Percentiles rank a stretch among this genome's conserved stretches.
Conservation (phyloP, 2,888 invertebrate genomes). For the Agrotis puta region DNA sequence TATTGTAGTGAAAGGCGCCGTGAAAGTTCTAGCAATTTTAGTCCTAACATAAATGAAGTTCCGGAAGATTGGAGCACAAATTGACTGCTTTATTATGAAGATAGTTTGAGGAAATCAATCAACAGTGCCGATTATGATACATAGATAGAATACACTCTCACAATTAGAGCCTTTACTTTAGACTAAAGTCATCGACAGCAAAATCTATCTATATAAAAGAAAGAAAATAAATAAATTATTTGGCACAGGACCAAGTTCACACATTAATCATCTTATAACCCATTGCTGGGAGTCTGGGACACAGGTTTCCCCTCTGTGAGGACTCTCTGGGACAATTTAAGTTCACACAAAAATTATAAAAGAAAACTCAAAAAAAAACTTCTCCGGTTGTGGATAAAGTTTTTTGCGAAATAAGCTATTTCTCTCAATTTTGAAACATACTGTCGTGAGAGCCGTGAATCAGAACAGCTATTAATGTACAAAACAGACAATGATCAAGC, state of each 20-base stretch:
- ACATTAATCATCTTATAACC: no score
- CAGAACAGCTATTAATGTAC: conserved; percentile 52
- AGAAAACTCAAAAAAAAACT: no score
- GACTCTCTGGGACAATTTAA: no score
- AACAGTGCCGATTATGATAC: conserved; percentile 26
- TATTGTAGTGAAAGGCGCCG: conserved; percentile 24
- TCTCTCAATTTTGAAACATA: not conserved
- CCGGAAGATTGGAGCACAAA: conserved; percentile 67
- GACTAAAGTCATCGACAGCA: no score
- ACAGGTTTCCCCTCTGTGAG: no score
- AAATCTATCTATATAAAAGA: no score
- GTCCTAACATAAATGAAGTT: conserved; percentile 61
- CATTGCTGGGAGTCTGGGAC: no score
- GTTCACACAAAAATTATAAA: no score
- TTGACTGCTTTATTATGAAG: conserved; percentile 49
- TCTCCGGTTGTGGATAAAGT: no score
- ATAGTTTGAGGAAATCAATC: conserved; percentile 44
- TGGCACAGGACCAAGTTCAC: no score
- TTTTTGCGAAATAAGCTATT: not conserved
- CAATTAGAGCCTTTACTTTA: no score
- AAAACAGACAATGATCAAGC: conserved; percentile 63
- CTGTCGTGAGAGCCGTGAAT: conserved; percentile 52
- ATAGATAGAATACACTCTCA: not conserved
- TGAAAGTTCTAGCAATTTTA: conserved; percentile 51
- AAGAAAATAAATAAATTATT: no score